Evolutionary conservation across 2,888 invertebrate species (phyloP).

Genomic region (Brachyopa scutellaris): DNA sequence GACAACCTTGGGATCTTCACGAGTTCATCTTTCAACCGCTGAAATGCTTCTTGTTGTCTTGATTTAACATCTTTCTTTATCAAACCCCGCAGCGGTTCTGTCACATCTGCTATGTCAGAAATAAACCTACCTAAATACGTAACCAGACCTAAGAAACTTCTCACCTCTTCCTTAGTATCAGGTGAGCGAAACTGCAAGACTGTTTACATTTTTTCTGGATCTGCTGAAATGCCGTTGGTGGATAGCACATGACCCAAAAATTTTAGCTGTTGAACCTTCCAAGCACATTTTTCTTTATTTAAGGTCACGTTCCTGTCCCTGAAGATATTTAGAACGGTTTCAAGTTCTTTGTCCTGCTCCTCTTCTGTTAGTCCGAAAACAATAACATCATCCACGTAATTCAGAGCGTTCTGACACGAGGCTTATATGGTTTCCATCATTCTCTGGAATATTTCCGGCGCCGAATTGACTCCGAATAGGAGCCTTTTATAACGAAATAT

Average conservation of each 20-base stretch:
- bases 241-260: constrained; percentile 72
- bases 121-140: constrained; percentile 69
- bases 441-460: constrained; percentile 74
- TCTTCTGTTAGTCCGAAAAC: constrained; percentile 73
- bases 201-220: constrained; percentile 63
- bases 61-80: constrained; percentile 74
- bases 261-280: constrained; percentile 38
- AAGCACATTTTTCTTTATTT: constrained; percentile 74
- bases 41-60: constrained; percentile 75
- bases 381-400: constrained; percentile 70
- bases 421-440: constrained; percentile 75
- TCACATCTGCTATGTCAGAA: constrained; percentile 50
- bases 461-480: constrained; percentile 78
- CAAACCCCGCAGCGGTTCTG: constrained; percentile 72
- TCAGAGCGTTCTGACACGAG: constrained; percentile 29
- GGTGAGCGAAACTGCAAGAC: constrained; percentile 69
- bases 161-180: constrained; percentile 71
- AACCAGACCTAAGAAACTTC: constrained; percentile 77
- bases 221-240: constrained; percentile 38
- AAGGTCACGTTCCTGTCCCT: constrained; percentile 70
- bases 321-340: constrained; percentile 59
- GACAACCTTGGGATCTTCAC: constrained; percentile 66
- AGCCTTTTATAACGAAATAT: constrained; percentile 77
- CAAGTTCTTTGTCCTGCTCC: constrained; percentile 74
- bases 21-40: constrained; percentile 71